Percentiles rank a stretch among this genome's conserved stretches.
phyloP scores from a whole-genome alignment of 2,113 vertebrate genomes.

The Tupaia tana region DNA sequence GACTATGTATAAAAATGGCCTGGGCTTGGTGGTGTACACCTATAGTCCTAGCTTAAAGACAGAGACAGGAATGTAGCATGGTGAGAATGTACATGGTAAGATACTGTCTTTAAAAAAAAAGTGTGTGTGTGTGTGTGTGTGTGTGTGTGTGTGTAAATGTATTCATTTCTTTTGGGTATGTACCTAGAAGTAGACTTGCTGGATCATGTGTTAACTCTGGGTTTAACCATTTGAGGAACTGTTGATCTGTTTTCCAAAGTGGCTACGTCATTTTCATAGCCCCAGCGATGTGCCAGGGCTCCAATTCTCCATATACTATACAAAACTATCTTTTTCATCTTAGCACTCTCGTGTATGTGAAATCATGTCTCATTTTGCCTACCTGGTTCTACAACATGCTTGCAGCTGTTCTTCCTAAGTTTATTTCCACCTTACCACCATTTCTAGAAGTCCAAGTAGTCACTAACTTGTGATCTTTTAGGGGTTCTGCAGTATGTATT shows the following conservation, averaged over 20 bases:
- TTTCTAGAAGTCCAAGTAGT: neutral
- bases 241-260: neutral
- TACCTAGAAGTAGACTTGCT: neutral
- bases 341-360: neutral
- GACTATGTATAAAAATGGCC: too few relatives aligned
- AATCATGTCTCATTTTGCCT: neutral
- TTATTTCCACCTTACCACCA: neutral
- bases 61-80: too few relatives aligned
- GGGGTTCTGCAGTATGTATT: neutral
- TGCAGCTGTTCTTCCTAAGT: neutral
- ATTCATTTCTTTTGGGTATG: neutral
- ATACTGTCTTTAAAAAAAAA: too few relatives aligned
- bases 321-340: neutral
- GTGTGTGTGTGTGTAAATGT: neutral
- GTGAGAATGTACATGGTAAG: too few relatives aligned
- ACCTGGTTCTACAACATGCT: neutral
- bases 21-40: too few relatives aligned
- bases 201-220: neutral
- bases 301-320: neutral
- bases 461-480: neutral
- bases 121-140: too few relatives aligned
- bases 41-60: too few relatives aligned
- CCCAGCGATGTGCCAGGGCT: neutral
- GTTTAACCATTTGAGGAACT: neutral
- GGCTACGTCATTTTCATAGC: neutral